Conservation (phyloP, 2,113 vertebrate species). For the Seriola rivoliana region DNA sequence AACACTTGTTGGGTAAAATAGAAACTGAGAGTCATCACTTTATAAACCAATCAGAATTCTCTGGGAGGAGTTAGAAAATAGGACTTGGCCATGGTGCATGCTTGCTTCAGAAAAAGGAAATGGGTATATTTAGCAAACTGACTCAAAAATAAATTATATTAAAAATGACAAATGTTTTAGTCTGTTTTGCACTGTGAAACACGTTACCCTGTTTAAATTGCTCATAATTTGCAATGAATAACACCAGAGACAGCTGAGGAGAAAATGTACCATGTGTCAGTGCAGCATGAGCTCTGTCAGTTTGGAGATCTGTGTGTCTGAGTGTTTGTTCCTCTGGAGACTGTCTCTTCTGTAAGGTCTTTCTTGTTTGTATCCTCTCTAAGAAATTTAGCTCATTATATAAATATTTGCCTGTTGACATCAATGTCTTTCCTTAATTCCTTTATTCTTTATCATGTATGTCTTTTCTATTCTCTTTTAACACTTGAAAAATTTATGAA, state of each 20-base stretch:
- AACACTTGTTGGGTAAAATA: slow-evolving; percentile 9
- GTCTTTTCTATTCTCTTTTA: slow-evolving; percentile 2
- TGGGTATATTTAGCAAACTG: not conserved
- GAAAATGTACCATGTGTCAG: not conserved
- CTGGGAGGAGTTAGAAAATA: not conserved
- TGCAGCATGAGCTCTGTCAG: not conserved
- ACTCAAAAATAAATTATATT: not conserved
- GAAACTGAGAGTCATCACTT: not conserved
- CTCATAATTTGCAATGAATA: not conserved
- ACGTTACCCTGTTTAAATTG: not conserved
- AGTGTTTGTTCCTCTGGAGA: not conserved
- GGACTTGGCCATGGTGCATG: slow-evolving; percentile 16
- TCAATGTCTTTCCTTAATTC: not conserved
- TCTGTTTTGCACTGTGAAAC: slow-evolving; percentile 4
- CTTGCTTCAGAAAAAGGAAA: slow-evolving; percentile 4
- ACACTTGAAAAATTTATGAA: not conserved
- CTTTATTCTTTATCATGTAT: not conserved
- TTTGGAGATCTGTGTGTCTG: not conserved
- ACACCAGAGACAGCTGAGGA: not conserved
- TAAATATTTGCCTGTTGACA: not conserved
- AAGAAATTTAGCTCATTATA: not conserved
- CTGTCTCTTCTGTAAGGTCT: not conserved
- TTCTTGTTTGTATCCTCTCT: not conserved
- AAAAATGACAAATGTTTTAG: slow-evolving; percentile 9
- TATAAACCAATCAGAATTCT: not conserved